A percentile compares a stretch with the other conserved stretches of the same genome.
Evolutionary conservation across 2,888 invertebrate species (phyloP).

Genomic region (Drosophila mimica): DNA sequence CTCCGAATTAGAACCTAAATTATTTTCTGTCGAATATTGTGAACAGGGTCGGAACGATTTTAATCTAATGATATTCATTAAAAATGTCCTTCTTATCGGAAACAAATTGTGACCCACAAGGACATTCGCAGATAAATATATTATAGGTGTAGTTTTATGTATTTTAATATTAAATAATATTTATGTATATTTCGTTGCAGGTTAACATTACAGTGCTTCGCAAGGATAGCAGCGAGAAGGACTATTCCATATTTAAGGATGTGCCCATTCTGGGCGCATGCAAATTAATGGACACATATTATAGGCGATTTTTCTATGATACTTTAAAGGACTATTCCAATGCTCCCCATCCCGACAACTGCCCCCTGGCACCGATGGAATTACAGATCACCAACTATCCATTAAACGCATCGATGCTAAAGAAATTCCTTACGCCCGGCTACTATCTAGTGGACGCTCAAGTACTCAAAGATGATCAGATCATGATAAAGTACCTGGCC

Average conservation of each 20-base stretch:
- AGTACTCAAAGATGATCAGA: slow-evolving; percentile 42
- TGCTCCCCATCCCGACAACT: slow-evolving; percentile 76
- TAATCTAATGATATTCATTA: no score
- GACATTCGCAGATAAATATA: not conserved
- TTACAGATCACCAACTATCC: slow-evolving; percentile 72
- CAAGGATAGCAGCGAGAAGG: slow-evolving; percentile 38
- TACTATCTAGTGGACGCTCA: slow-evolving; percentile 53
- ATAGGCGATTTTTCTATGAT: slow-evolving; percentile 75
- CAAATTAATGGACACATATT: slow-evolving; percentile 59
- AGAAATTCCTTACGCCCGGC: slow-evolving; percentile 61
- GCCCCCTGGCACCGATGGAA: slow-evolving; percentile 65
- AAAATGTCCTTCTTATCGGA: no score
- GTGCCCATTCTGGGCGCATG: slow-evolving; percentile 60
- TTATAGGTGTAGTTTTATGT: not conserved
- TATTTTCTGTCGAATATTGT: no score
- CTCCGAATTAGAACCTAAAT: not conserved
- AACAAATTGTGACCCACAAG: no score
- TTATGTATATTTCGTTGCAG: slow-evolving; percentile 31
- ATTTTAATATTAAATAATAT: not conserved
- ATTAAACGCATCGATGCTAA: slow-evolving; percentile 54
- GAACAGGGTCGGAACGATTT: no score
- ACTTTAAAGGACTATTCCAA: slow-evolving; percentile 74
- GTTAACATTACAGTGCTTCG: slow-evolving; percentile 47
- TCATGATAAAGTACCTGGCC: slow-evolving; percentile 60
- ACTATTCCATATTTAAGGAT: slow-evolving; percentile 39